phyloP scores from a whole-genome alignment of 2,888 invertebrate genomes.

The Dynastes tityus region DNA sequence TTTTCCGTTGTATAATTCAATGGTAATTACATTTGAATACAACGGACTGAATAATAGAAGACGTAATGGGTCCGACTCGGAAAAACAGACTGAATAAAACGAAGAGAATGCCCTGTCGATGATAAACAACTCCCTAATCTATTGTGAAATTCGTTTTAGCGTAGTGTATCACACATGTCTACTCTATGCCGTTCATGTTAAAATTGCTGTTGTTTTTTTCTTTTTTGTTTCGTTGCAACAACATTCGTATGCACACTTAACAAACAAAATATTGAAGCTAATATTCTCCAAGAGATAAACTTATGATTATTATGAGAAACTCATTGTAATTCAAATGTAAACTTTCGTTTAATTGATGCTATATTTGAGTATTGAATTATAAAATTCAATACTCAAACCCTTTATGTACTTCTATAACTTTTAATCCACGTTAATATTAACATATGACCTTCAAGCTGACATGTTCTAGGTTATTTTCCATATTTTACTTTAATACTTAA shows the following conservation, averaged over 20 bases:
- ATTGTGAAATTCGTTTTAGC: constrained; percentile 17
- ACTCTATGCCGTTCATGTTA: background rate
- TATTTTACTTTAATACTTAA: too few relatives aligned
- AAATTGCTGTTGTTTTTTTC: background rate
- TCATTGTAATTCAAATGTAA: background rate
- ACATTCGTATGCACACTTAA: background rate
- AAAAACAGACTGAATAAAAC: constrained; percentile 26
- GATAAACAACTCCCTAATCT: background rate
- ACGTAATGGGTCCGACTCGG: constrained; percentile 8
- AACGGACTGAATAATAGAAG: constrained; percentile 21
- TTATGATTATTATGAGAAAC: background rate
- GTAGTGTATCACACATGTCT: background rate
- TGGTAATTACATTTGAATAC: constrained; percentile 22
- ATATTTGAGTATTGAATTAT: background rate
- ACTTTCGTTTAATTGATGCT: background rate
- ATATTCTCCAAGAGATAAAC: background rate
- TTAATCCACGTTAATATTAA: too few relatives aligned
- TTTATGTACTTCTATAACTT: too few relatives aligned
- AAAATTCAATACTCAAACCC: too few relatives aligned
- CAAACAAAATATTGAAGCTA: background rate
- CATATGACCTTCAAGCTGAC: too few relatives aligned
- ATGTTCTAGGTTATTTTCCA: too few relatives aligned
- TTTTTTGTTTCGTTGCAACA: background rate
- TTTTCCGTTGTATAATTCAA: constrained; percentile 27
- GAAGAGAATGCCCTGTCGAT: background rate